Evolutionary conservation across 2,888 invertebrate genomes (phyloP).

Genomic region (Plagiodera versicolora): DNA sequence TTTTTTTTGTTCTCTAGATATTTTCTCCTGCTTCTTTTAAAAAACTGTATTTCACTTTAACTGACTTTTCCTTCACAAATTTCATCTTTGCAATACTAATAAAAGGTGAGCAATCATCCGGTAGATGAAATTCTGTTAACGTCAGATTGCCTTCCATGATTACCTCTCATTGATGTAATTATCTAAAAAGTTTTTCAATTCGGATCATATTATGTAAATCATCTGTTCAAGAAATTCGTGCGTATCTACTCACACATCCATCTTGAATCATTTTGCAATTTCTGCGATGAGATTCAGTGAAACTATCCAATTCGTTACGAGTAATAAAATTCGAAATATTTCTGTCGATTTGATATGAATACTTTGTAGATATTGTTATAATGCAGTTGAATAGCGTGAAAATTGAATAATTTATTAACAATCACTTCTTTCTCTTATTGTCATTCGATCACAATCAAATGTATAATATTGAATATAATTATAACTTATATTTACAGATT

Average conservation of each 20-base stretch:
- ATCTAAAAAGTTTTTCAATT: not conserved
- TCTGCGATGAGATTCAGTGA: not conserved
- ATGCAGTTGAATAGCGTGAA: not conserved
- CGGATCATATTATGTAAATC: not conserved
- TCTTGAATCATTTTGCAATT: slow-evolving; percentile 9
- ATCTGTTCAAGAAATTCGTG: not conserved
- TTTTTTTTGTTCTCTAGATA: not conserved
- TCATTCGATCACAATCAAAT: too few relatives aligned
- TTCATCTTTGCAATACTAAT: not conserved
- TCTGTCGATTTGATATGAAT: not conserved
- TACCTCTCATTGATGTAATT: not conserved
- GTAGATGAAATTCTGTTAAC: not conserved
- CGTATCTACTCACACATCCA: not conserved
- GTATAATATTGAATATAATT: too few relatives aligned
- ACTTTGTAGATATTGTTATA: not conserved
- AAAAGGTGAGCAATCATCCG: not conserved
- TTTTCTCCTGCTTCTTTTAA: not conserved
- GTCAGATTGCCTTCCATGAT: not conserved
- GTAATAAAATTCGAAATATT: slow-evolving; percentile 11
- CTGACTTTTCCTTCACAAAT: not conserved
- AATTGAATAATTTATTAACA: not conserved
- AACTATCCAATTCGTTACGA: slow-evolving; percentile 11
- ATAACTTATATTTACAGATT: too few relatives aligned
- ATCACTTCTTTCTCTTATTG: too few relatives aligned
- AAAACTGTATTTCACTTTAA: not conserved